A percentile compares a stretch with the other conserved stretches of the same genome.
These are phyloP conservation scores for Volucella inanis DNA, from an alignment of 2,888 invertebrate genomes.

Conservation along the genomic window DNA sequence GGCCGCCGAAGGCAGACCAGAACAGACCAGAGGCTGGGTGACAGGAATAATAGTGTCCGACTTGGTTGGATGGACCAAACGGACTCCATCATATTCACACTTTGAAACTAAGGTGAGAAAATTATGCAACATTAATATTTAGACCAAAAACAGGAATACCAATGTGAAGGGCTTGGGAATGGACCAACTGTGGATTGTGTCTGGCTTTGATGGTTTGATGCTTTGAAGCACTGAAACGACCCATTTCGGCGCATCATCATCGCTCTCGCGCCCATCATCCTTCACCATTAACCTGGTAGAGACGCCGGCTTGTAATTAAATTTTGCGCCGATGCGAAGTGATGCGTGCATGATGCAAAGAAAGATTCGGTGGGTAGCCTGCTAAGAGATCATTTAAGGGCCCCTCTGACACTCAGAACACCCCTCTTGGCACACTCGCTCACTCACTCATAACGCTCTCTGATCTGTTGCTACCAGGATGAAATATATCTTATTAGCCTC, in stretches of 20 bases:
- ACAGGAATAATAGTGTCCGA: slow-evolving; percentile 61
- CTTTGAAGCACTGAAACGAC: slow-evolving; percentile 47
- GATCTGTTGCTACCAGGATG: slow-evolving; percentile 65
- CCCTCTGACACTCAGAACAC: slow-evolving; percentile 16
- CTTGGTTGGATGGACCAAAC: slow-evolving; percentile 17
- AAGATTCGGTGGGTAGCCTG: slow-evolving; percentile 64
- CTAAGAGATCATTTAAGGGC: slow-evolving; percentile 71
- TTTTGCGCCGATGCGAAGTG: slow-evolving; percentile 72
- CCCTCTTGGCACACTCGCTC: not conserved
- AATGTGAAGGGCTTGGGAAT: slow-evolving; percentile 18
- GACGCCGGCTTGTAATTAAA: slow-evolving; percentile 74
- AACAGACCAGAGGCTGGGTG: slow-evolving; percentile 12
- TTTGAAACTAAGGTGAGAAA: slow-evolving; percentile 65
- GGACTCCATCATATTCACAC: slow-evolving; percentile 72
- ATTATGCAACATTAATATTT: slow-evolving; percentile 66
- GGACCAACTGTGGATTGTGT: slow-evolving; percentile 9
- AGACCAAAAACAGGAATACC: slow-evolving; percentile 53
- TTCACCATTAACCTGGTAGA: slow-evolving; percentile 70
- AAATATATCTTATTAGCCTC: slow-evolving; percentile 71
- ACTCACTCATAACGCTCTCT: slow-evolving; percentile 46
- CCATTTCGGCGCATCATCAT: slow-evolving; percentile 73
- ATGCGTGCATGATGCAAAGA: slow-evolving; percentile 61
- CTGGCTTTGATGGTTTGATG: not conserved
- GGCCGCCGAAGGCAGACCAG: slow-evolving; percentile 35
- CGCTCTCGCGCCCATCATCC: slow-evolving; percentile 74